Percentiles rank a stretch among this genome's conserved stretches.
Conservation (phyloP, 2,113 vertebrate species). For the Syrrhaptes paradoxus region DNA sequence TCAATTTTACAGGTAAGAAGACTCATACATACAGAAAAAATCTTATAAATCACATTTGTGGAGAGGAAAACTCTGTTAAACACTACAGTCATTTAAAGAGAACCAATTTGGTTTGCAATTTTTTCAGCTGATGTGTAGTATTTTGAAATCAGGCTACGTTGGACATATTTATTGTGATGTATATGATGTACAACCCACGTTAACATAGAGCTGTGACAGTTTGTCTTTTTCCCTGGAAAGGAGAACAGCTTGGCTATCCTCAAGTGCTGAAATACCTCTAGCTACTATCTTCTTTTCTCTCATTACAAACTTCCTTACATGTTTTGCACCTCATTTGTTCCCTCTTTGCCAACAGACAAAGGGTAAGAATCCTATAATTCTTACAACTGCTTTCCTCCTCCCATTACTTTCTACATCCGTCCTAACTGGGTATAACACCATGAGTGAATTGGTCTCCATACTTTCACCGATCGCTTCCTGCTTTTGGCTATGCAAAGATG, state of each 20-base stretch:
- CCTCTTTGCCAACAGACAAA: neutral
- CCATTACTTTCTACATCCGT: neutral
- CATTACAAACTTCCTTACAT: neutral
- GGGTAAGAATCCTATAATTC: neutral
- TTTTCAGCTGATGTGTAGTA: neutral
- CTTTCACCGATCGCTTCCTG: neutral
- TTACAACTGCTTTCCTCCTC: neutral
- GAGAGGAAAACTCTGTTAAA: conserved; percentile 11
- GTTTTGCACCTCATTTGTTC: neutral
- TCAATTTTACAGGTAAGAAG: conserved; percentile 34
- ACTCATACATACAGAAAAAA: neutral
- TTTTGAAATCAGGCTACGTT: neutral
- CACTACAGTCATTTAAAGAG: neutral
- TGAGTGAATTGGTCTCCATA: neutral
- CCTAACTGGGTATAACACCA: neutral
- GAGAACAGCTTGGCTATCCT: neutral
- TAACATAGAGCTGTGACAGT: neutral
- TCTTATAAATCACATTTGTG: neutral
- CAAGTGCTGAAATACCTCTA: neutral
- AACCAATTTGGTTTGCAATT: neutral
- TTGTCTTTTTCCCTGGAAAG: neutral
- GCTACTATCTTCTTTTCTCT: neutral
- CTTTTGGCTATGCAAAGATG: neutral
- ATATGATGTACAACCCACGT: neutral
- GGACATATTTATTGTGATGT: neutral